Conservation (phyloP, 2,797 vertebrate species). For the Acrossocheilus fasciatus region DNA sequence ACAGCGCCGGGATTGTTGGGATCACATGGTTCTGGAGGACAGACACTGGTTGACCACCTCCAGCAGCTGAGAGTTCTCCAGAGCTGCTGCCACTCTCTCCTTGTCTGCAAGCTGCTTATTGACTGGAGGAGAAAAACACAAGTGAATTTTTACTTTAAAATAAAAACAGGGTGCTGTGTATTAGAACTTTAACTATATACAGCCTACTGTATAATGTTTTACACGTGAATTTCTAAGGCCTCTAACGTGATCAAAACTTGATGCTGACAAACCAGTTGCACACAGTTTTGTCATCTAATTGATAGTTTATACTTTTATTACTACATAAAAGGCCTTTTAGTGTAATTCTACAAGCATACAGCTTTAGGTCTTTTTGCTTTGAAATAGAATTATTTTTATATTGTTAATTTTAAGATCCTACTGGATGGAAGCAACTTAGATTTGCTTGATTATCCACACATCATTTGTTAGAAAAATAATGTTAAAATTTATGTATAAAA, state of each 20-base stretch:
- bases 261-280: not conserved
- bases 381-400: not conserved
- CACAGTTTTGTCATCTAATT: not conserved
- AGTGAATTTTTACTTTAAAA: not conserved
- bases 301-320: not conserved
- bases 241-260: not conserved
- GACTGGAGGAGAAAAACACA: conserved; percentile 75
- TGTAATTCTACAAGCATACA: not conserved
- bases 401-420: too few relatives aligned
- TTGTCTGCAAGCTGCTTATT: conserved; percentile 99
- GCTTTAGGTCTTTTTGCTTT: too few relatives aligned
- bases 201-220: not conserved
- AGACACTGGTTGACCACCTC: conserved; percentile 99
- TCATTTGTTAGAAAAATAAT: not conserved
- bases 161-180: not conserved
- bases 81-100: conserved; percentile 93
- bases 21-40: conserved; percentile 74
- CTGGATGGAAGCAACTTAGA: too few relatives aligned
- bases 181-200: not conserved
- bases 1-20: not conserved
- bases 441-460: too few relatives aligned
- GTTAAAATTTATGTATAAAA: not conserved
- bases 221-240: not conserved
- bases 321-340: not conserved
- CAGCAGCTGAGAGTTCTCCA: conserved; percentile 94